Evolutionary conservation across 2,888 invertebrate genomes (phyloP), one percentile per base, ranked within the genome.

Genomic region (Dynastes grantii): DNA sequence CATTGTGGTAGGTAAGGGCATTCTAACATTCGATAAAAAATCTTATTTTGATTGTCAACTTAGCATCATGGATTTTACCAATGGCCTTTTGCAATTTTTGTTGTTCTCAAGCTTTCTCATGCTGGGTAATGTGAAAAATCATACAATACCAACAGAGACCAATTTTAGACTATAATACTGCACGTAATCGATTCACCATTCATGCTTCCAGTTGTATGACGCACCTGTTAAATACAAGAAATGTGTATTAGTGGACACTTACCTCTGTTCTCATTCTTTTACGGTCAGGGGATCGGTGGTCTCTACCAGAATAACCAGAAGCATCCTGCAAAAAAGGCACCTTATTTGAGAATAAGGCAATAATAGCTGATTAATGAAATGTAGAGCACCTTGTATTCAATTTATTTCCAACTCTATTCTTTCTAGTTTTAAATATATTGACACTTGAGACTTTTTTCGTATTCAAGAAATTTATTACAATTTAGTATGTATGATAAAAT

Each of bases 261-360:
- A 92, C 92, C 90, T 92, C 92, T 83, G 91, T 89, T 85, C 92
- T 91, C 88, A 92, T 90, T 86, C 92, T 89, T 87, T 93, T 93
- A 78, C 92, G 90, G 68, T 93, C 93, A 67, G 93, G 93, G 76
- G 93, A 92, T 81, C 92, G 90, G 81, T 91, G 89, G 82, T 90
- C 90, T 87, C 91, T 91, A 78, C 90, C 90, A 82, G 89, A 90
- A 84, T 90, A 89, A 73, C 84, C 83, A 16, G 80, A 76, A 53
- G 79, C 80, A 49, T 86, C 86, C 87, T 87, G 75, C 76, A 76
- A 78, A 45, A 11, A 45, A 11, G 11, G 2, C 45, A 45, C 45
- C 11, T 45, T 45, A 45, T 45, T 45, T 8, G 45, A 8, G 9
- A 45, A 45, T 45, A 45, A 11, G 11, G 45, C 11, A 45, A 11